Evolutionary conservation across 2,113 vertebrate genomes (phyloP).

Genomic region (Urocitellus parryii): DNA sequence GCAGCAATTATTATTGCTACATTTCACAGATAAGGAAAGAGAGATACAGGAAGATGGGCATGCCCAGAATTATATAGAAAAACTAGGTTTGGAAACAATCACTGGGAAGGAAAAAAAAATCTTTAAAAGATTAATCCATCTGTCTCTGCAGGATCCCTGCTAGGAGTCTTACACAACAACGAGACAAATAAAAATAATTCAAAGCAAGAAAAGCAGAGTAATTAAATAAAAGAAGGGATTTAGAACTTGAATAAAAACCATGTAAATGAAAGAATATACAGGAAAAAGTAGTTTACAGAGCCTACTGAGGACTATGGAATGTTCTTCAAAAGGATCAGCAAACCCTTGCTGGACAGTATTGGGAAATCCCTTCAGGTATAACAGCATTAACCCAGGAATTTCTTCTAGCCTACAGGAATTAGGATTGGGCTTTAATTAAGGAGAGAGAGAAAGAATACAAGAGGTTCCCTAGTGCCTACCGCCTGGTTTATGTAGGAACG

Average conservation of each 20-base stretch:
- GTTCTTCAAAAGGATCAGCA: neutral
- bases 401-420: neutral
- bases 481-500: neutral
- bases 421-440: neutral
- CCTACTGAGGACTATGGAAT: neutral
- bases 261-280: neutral
- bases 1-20: neutral
- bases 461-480: neutral
- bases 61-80: neutral
- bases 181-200: neutral
- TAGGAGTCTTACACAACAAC: neutral
- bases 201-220: neutral
- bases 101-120: neutral
- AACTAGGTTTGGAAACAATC: neutral
- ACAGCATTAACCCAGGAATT: neutral
- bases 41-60: neutral
- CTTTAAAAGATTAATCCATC: neutral
- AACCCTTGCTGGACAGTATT: neutral
- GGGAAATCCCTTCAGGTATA: neutral
- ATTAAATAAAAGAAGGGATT: slow-evolving; percentile 10
- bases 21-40: neutral
- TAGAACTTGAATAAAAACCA: neutral
- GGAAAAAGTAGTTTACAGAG: neutral
- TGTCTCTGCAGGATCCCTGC: neutral
- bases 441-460: neutral